Conservation (phyloP, 2,113 vertebrate genomes). For the Chinchilla lanigera region DNA sequence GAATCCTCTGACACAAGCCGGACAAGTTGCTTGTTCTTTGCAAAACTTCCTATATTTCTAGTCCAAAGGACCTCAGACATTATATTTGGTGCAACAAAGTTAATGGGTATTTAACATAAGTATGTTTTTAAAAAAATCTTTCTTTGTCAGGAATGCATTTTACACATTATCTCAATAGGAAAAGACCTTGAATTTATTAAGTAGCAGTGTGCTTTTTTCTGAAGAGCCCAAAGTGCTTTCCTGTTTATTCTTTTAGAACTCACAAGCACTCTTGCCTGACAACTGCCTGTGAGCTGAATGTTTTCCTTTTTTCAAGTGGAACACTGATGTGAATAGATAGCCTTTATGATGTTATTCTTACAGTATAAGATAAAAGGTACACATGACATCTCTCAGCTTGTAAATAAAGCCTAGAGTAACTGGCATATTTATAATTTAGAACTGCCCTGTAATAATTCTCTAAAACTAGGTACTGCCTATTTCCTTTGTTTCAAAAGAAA, state of each 20-base stretch:
- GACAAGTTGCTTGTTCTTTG: constrained; percentile 45
- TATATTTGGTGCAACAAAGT: constrained; percentile 5
- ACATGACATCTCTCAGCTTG: background rate
- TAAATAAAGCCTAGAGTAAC: background rate
- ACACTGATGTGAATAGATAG: constrained; percentile 23
- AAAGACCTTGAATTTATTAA: constrained; percentile 51
- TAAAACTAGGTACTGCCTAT: background rate
- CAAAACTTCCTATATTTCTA: constrained; percentile 9
- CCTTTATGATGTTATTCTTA: constrained; percentile 51
- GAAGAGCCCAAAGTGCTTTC: constrained; percentile 22
- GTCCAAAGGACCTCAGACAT: background rate
- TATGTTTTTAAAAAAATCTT: background rate
- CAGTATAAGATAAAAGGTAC: background rate
- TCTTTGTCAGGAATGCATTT: constrained; percentile 46
- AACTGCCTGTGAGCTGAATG: constrained; percentile 33
- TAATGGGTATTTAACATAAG: background rate
- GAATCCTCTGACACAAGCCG: background rate
- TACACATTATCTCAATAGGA: constrained; percentile 37
- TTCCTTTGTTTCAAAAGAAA: constrained; percentile 53
- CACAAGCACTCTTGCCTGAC: background rate
- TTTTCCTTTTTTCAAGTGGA: constrained; percentile 24
- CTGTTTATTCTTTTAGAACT: constrained; percentile 41
- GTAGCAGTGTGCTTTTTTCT: background rate
- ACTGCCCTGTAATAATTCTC: background rate
- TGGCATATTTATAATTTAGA: background rate